Base-by-base conservation (phyloP, 2,888 invertebrate genomes). In the Mythimna loreyi region DNA sequence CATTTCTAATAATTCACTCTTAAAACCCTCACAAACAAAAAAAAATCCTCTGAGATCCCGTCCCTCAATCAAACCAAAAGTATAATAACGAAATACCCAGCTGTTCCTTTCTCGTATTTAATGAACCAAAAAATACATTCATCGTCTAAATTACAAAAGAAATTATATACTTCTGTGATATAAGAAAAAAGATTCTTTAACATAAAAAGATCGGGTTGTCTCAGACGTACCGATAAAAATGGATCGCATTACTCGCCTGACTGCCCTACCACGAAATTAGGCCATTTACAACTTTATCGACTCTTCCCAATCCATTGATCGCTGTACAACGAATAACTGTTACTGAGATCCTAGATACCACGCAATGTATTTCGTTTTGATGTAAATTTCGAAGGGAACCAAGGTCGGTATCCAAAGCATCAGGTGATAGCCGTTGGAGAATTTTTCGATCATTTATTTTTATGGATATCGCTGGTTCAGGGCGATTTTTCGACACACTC, bases 231-330 rank as follows among this genome's bases (percentile, higher is more conserved):
- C 52, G 64, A 75, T 81, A 86, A 84, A 83, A 85, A 80, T 66
- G 72, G 84, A 85, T 87, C 86, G 69, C 61, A 82, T 86, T 86
- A 86, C 86, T 73, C 68, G 53, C 62, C 70, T 59, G 70, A 56
- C 52, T 62, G 59, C 64, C 33, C 61, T 67, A 69, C 77, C 53
- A 67, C 45, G 50, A 68, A 57, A 72, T 77, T 71, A 59, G 23
- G 30, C 53, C 68, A 66, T n/a, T 64, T 47, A 25, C 58, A 28
- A 57, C 19, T 57, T 65, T 66, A 63, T 63, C 36, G 43, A 16
- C 16, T n/a, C 7, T 67, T 62, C 16, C 4, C 16, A 21, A 61
- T 73, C 56, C 83, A 84, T 30, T 64, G 67, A 68, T 47, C 33
- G 43, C 43, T 52, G n/a, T 8, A 50, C 8, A 36, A 47, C n/a